A percentile compares a stretch with the other conserved stretches of the same genome.
Conservation (phyloP, 1,140 invertebrate genomes). For the Liolophura sinensis region DNA sequence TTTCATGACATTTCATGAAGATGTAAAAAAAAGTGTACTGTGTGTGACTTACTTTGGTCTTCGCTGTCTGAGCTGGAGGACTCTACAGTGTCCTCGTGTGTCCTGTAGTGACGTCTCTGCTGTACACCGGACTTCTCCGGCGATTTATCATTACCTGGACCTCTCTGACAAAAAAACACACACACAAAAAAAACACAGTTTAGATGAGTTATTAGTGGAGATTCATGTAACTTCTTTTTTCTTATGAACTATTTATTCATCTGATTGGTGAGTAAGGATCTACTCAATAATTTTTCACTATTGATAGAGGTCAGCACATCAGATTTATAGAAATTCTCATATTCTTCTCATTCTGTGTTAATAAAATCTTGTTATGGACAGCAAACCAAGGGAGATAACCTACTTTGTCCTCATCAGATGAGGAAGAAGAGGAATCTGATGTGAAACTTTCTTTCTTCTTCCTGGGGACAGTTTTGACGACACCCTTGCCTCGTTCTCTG, state of each 20-base stretch:
- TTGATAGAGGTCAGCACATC: no score
- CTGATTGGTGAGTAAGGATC: not conserved
- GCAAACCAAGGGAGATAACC: no score
- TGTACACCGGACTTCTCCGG: constrained; percentile 79
- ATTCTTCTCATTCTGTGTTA: no score
- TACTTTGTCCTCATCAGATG: no score
- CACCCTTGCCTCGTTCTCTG: no score
- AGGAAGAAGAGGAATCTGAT: no score
- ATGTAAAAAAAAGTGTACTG: not conserved
- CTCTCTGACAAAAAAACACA: constrained; percentile 34
- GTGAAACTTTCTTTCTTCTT: no score
- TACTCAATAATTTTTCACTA: no score
- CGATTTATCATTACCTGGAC: constrained; percentile 72
- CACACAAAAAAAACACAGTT: constrained; percentile 24
- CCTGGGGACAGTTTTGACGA: no score
- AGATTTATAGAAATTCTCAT: no score
- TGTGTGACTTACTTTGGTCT: constrained; percentile 41
- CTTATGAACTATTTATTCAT: not conserved
- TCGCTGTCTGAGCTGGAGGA: constrained; percentile 71
- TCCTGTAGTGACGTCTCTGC: constrained; percentile 81
- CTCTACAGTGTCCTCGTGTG: constrained; percentile 67
- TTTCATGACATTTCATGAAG: not conserved
- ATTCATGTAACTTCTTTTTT: not conserved
- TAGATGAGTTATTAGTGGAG: constrained; percentile 1
- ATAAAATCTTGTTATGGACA: no score